phyloP scores from a whole-genome alignment of 2,888 invertebrate species.

The Cybosia mesomella region DNA sequence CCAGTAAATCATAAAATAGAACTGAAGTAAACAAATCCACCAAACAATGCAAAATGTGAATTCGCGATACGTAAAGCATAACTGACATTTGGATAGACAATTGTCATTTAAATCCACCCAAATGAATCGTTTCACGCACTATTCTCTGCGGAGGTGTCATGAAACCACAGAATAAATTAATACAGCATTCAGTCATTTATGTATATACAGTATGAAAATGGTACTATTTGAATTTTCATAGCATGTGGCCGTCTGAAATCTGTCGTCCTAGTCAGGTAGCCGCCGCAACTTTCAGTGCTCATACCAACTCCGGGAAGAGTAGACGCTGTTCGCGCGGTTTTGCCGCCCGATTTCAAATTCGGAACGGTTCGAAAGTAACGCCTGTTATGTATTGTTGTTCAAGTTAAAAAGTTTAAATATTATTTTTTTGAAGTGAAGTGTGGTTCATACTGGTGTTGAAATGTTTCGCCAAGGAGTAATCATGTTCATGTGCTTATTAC shows the following conservation, averaged over 20 bases:
- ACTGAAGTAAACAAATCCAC: conserved; percentile 30
- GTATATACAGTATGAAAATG: conserved; percentile 42
- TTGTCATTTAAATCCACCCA: conserved; percentile 66
- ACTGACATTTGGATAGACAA: conserved; percentile 58
- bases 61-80: conserved; percentile 56
- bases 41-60: conserved; percentile 53
- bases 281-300: conserved; percentile 60
- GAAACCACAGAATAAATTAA: conserved; percentile 42
- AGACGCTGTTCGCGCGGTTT: conserved; percentile 52
- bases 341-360: conserved; percentile 52
- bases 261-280: conserved; percentile 56
- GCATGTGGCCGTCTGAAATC: conserved; percentile 57
- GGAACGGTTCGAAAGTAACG: conserved; percentile 44
- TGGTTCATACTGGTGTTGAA: conserved; percentile 51
- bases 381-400: conserved; percentile 39
- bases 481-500: conserved; percentile 61
- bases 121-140: conserved; percentile 60
- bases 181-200: conserved; percentile 6
- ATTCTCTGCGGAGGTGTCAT: conserved; percentile 48
- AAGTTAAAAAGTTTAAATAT: conserved; percentile 27
- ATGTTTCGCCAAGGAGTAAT: conserved; percentile 67
- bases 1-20: conserved; percentile 39
- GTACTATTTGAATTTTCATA: conserved; percentile 26
- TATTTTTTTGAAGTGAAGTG: conserved; percentile 51
- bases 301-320: conserved; percentile 53